Evolutionary conservation across 2,888 invertebrate species (phyloP), one percentile per base, ranked within the genome.

Genomic region (Mythimna impura): DNA sequence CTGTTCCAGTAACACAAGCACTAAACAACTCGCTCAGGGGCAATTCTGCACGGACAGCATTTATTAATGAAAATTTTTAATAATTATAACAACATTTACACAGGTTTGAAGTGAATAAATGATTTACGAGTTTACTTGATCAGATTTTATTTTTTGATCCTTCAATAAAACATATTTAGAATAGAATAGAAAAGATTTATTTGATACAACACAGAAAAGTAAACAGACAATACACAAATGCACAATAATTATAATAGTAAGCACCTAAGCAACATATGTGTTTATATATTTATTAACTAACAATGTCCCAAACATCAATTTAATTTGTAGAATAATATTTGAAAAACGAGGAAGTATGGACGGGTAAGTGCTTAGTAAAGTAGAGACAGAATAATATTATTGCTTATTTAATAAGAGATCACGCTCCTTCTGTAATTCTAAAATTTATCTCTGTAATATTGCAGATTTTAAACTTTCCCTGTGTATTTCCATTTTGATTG

Each of bases 121-220:
- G n/a, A 52, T 43, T 43, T 43, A 43, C 14, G 2, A 52, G 8
- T 52, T n/a, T n/a, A 52, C 52, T 52, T 52, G 52, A n/a, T n/a
- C 52, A n/a, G n/a, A 52, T 52, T 52, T 52, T 52, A 52, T n/a
- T 52, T n/a, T n/a, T 52, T 52, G 52, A 52, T 52, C n/a, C 52
- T 52, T 52, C 52, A 52, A 52, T 52, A 52, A 52, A 52, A 52
- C 52, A 52, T 52, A 50, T 50, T 50, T 7, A 7, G 52, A 52
- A 52, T n/a, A 52, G n/a, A 52, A n/a, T 52, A 52, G n/a, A 52
- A 52, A 52, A 52, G n/a, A 20, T 52, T 52, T 52, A n/a, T 52
- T 52, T 43, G 43, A 40, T 2, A 14, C 3, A 40, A 40, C 40
- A 40, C 40, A 40, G 40, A 50, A 50, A 50, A 50, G 50, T 50